Evolutionary conservation across 2,797 vertebrate species (phyloP).

Genomic region (Acrossocheilus fasciatus): DNA sequence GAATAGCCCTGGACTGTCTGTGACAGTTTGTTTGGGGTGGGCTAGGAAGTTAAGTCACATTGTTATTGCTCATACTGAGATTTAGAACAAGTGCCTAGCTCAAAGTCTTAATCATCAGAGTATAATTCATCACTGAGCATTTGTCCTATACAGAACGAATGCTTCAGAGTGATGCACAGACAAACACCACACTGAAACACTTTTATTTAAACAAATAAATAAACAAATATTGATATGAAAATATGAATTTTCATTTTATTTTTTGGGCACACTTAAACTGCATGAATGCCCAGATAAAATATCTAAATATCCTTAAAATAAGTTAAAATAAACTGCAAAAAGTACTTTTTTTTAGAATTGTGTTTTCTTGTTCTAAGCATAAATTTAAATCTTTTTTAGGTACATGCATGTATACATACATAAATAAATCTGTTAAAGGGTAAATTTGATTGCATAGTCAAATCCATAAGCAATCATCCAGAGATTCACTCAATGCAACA

Average conservation of each 20-base stretch:
- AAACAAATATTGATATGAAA: not conserved
- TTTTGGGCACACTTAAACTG: not conserved
- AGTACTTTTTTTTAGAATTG: not conserved
- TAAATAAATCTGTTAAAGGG: not conserved
- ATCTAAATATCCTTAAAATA: not conserved
- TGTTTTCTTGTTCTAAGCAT: not conserved
- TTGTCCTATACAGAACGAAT: not conserved
- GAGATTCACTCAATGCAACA: conserved; percentile 7
- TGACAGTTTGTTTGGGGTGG: conserved; percentile 4
- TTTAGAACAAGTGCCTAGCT: not conserved
- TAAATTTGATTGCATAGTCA: conserved; percentile 28
- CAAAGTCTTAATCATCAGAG: not conserved
- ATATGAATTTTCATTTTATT: not conserved
- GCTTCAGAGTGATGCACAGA: not conserved
- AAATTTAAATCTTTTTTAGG: conserved; percentile 18
- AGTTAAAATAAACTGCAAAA: not conserved
- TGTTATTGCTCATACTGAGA: not conserved
- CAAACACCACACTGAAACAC: not conserved
- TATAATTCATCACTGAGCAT: not conserved
- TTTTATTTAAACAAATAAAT: not conserved
- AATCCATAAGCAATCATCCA: conserved; percentile 42
- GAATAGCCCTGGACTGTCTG: not conserved
- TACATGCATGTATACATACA: not conserved
- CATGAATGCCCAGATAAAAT: not conserved
- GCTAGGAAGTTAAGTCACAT: conserved; percentile 7